These are phyloP conservation scores for Bombus haemorrhoidalis DNA, from an alignment of 1,140 invertebrate genomes.

Conservation along the genomic window DNA sequence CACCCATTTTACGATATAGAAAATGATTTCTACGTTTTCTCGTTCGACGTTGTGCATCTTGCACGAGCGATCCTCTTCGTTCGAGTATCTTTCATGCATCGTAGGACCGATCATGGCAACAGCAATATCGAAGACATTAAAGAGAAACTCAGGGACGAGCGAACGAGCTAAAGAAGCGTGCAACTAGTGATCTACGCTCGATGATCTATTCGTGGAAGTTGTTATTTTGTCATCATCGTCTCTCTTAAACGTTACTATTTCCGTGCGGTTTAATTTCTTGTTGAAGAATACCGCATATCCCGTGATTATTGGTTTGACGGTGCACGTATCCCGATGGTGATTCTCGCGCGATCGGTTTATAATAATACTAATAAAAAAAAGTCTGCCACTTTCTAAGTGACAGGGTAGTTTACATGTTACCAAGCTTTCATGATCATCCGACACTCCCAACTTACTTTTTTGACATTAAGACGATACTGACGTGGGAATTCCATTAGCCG, in stretches of 20 bases:
- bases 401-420: not conserved
- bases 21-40: slow-evolving; percentile 8
- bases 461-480: no score
- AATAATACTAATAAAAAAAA: not conserved
- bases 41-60: slow-evolving; percentile 19
- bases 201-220: slow-evolving; percentile 49
- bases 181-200: slow-evolving; percentile 19
- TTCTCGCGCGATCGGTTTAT: not conserved
- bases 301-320: slow-evolving; percentile 8
- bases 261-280: slow-evolving; percentile 16
- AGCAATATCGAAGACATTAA: slow-evolving; percentile 41
- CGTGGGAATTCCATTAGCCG: not conserved
- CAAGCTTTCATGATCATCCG: not conserved
- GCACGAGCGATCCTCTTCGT: slow-evolving; percentile 23
- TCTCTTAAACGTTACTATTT: slow-evolving; percentile 19
- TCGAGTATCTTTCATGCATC: slow-evolving; percentile 25
- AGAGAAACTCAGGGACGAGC: slow-evolving; percentile 57
- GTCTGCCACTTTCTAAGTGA: not conserved
- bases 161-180: not conserved
- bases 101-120: not conserved
- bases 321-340: not conserved
- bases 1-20: not conserved
- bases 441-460: not conserved
- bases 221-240: slow-evolving; percentile 46
- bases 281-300: not conserved